Base-by-base conservation (phyloP, 1,140 invertebrate genomes). In the Radopholus similis region DNA sequence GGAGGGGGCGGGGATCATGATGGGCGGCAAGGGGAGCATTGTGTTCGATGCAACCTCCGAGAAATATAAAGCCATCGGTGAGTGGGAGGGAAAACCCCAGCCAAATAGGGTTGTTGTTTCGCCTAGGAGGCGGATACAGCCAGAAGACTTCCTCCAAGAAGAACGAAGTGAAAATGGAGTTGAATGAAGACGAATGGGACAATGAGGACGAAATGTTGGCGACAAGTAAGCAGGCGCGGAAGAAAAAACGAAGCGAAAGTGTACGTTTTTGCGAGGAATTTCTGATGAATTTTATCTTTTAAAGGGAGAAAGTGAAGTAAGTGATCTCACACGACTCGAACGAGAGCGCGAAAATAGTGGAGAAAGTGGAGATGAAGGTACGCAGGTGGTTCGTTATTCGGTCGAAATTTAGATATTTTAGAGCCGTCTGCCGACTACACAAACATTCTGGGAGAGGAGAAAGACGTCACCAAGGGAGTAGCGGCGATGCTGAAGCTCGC, bases 401-500 rank as follows among this genome's bases (percentile, higher is more conserved):
- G 5, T 15, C 15, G 30, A 23, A 56, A 56, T 56, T 56, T 56
- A 4, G n/a, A n/a, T n/a, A n/a, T 54, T 64, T 66, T 37, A 13
- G 34, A 70, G 57, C 3, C 35, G 9, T 13, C 26, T 5, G 72
- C 66, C 8, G 81, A 83, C 38, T 73, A 79, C 47, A 68, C 72
- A 49, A 83, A 83, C 57, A 77, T 78, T 81, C 84, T 98, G 57
- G 94, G 94, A 77, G 92, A 93, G 73, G 95, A 98, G 85, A 93
- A 94, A 0, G 89, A 93, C 80, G 88, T 95, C n/a, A 91, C 90
- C 54, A 87, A 88, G 34, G 95, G 95, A 47, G 88, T 97, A 23
- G 93, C 88, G 57, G 92, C 91, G 68, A 95, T 95, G 4, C 85
- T 98, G 44, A 89, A 90, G 77, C 83, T 98, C 40, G 95, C 95